A percentile compares a stretch with the other conserved stretches of the same genome.
These are phyloP conservation scores for Drosophila dunni DNA, from an alignment of 1,140 invertebrate genomes.

Conservation along the genomic window DNA sequence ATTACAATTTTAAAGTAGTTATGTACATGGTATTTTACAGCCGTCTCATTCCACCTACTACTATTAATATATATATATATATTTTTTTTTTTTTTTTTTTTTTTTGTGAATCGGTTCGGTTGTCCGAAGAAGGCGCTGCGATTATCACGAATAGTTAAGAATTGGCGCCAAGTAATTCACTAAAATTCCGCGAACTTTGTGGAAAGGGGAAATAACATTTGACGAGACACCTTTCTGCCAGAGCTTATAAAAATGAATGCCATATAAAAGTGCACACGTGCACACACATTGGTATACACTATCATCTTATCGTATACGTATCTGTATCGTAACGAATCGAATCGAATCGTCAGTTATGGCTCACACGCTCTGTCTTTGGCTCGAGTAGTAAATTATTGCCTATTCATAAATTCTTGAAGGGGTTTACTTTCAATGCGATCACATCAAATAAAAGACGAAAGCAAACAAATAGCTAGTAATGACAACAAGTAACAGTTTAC, in stretches of 20 bases:
- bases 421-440: conserved; percentile 24
- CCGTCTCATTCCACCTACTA: too few relatives aligned
- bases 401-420: conserved; percentile 40
- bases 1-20: too few relatives aligned
- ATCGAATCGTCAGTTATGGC: conserved; percentile 9
- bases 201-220: conserved; percentile 14
- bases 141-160: conserved; percentile 51
- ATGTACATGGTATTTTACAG: too few relatives aligned
- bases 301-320: neutral
- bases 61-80: too few relatives aligned
- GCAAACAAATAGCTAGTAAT: conserved; percentile 18
- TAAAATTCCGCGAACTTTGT: conserved; percentile 30
- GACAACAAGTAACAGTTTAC: neutral
- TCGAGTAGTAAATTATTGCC: conserved; percentile 34
- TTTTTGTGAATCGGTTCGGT: conserved; percentile 37
- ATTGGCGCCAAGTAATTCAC: conserved; percentile 36
- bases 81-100: too few relatives aligned
- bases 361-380: conserved; percentile 8
- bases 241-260: neutral
- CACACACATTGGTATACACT: neutral
- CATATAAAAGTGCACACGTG: neutral
- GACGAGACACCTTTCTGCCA: neutral
- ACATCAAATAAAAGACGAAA: conserved; percentile 26
- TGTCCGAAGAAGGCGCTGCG: conserved; percentile 14
- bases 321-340: conserved; percentile 6